A percentile compares a stretch with the other conserved stretches of the same genome.
These are phyloP conservation scores for Ornithorhynchus anatinus DNA, from an alignment of 2,113 vertebrate genomes.

Conservation along the genomic window DNA sequence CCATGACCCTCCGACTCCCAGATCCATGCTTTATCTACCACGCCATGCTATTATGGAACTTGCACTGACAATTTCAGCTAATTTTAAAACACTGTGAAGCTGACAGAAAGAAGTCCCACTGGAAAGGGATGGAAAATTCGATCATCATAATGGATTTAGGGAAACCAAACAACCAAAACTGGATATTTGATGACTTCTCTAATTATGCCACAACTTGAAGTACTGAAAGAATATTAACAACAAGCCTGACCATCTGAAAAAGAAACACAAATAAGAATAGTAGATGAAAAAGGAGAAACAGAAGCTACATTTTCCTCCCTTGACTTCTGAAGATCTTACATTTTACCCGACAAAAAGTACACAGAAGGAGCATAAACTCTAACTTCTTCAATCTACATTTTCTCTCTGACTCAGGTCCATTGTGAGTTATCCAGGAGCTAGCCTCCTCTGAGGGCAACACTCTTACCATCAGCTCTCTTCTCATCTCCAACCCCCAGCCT, in stretches of 20 bases:
- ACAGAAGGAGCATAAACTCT: background rate
- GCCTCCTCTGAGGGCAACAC: no score
- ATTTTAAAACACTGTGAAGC: background rate
- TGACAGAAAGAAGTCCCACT: background rate
- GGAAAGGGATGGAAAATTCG: background rate
- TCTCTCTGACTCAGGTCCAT: no score
- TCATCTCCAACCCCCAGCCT: no score
- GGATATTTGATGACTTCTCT: background rate
- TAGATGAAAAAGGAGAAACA: background rate
- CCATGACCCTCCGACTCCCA: no score
- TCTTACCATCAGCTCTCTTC: no score
- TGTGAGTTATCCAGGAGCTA: no score
- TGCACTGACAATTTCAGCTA: constrained; percentile 19
- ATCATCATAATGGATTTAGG: background rate
- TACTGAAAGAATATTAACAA: background rate
- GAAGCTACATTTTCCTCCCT: no score
- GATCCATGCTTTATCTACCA: no score
- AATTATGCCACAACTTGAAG: background rate
- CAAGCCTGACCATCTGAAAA: background rate
- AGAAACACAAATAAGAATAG: background rate
- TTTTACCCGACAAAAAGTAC: constrained; percentile 8
- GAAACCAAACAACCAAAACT: constrained; percentile 1
- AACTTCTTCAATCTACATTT: no score
- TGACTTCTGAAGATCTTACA: no score
- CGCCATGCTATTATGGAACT: background rate